A percentile compares a stretch with the other conserved stretches of the same genome.
Conservation (phyloP, 2,797 vertebrate genomes). For the Ceryle rudis region DNA sequence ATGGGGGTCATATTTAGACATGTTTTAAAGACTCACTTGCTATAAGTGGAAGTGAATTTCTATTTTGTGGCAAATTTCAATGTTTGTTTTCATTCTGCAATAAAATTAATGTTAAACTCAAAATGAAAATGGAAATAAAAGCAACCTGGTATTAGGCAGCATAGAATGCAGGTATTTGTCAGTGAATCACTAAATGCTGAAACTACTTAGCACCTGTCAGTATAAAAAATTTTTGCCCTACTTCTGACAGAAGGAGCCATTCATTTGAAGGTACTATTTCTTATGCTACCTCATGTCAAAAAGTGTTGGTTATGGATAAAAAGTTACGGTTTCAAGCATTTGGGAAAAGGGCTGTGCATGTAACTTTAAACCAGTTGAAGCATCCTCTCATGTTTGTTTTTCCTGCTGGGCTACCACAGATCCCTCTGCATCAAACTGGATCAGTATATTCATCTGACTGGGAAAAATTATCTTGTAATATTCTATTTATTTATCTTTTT, state of each 20-base stretch:
- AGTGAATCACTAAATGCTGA: background rate
- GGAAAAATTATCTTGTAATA: background rate
- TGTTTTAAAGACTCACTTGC: background rate
- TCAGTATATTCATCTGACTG: background rate
- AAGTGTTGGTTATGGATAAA: background rate
- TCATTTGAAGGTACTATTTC: background rate
- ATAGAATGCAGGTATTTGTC: background rate
- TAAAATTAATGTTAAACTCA: background rate
- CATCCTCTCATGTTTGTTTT: background rate
- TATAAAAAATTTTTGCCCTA: background rate
- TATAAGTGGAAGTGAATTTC: background rate
- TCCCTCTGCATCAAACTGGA: background rate
- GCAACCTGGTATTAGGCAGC: background rate
- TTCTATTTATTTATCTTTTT: background rate
- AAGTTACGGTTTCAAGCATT: background rate
- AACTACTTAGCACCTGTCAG: background rate
- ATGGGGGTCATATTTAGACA: background rate
- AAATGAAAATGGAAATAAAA: background rate
- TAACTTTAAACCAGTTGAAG: background rate
- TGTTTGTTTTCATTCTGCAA: background rate
- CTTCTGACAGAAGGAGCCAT: background rate
- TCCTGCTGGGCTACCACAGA: background rate
- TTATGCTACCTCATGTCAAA: background rate
- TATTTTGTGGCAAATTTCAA: background rate
- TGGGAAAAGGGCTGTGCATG: rapidly evolving